phyloP scores from a whole-genome alignment of 2,113 vertebrate species.

The Ochotona curzoniae region DNA sequence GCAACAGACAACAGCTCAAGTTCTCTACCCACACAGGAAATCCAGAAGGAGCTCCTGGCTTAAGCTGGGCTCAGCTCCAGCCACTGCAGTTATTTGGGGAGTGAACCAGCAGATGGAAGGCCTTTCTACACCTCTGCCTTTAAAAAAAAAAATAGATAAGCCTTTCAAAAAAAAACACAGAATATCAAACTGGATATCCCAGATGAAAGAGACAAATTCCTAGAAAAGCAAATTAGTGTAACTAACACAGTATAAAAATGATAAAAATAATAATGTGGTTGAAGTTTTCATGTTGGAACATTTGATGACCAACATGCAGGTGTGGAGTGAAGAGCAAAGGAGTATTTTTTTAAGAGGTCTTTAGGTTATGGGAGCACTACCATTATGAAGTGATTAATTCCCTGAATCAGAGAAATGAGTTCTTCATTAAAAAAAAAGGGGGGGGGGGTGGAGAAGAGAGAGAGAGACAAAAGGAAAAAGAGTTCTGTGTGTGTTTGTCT shows the following conservation, averaged over 20 bases:
- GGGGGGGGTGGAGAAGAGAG: too few relatives aligned
- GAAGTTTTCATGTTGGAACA: neutral
- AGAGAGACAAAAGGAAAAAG: neutral
- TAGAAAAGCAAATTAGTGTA: neutral
- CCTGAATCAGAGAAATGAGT: neutral
- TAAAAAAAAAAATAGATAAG: too few relatives aligned
- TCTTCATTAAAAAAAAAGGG: neutral
- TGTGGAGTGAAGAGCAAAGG: too few relatives aligned
- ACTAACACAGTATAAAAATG: neutral
- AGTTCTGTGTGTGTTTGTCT: neutral
- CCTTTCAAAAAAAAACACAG: neutral
- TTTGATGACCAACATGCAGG: neutral
- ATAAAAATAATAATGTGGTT: neutral
- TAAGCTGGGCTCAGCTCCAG: too few relatives aligned
- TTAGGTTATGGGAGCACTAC: too few relatives aligned
- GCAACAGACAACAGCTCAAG: too few relatives aligned
- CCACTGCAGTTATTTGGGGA: too few relatives aligned
- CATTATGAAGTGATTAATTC: neutral
- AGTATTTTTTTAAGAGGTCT: neutral
- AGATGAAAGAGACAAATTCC: neutral
- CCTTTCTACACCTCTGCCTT: too few relatives aligned
- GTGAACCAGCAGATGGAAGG: too few relatives aligned
- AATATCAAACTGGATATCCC: neutral
- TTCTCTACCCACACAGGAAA: too few relatives aligned
- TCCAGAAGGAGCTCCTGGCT: too few relatives aligned